Percentiles rank a stretch among this genome's conserved stretches.
Evolutionary conservation across 1,140 invertebrate genomes (phyloP).

Genomic region (Melanaphis sacchari): DNA sequence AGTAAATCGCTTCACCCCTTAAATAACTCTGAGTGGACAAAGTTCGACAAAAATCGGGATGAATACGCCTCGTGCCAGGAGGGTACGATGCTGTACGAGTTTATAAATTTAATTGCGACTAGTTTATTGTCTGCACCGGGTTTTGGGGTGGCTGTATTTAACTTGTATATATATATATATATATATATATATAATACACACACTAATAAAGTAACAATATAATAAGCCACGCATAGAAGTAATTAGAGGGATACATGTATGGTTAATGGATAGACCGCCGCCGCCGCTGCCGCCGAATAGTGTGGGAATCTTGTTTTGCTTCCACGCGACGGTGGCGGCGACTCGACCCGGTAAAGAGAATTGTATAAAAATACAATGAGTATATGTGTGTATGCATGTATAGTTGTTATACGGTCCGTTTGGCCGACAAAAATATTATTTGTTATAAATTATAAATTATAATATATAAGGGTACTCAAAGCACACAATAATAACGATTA

Average conservation of each 20-base stretch:
- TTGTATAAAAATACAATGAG: background rate
- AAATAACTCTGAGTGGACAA: background rate
- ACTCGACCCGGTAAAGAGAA: background rate
- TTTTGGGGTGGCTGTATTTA: background rate
- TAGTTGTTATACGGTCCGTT: constrained; percentile 21
- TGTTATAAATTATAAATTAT: background rate
- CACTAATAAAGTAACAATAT: constrained; percentile 36
- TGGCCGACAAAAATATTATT: constrained; percentile 5
- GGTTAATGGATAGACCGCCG: constrained; percentile 23
- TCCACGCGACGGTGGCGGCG: background rate
- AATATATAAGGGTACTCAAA: background rate
- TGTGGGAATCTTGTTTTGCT: constrained; percentile 42
- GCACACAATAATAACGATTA: background rate
- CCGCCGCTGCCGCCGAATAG: background rate
- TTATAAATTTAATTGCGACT: background rate
- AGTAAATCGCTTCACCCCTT: background rate
- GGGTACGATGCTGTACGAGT: background rate
- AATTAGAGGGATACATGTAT: background rate
- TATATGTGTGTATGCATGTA: background rate
- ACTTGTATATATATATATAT: background rate
- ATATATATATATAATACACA: background rate
- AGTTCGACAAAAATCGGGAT: background rate
- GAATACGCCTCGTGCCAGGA: too few relatives aligned
- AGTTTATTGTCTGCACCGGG: background rate
- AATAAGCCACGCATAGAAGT: constrained; percentile 24